Percentiles rank a stretch among this genome's conserved stretches.
Evolutionary conservation across 2,888 invertebrate genomes (phyloP).

Genomic region (Phyllotreta striolata): DNA sequence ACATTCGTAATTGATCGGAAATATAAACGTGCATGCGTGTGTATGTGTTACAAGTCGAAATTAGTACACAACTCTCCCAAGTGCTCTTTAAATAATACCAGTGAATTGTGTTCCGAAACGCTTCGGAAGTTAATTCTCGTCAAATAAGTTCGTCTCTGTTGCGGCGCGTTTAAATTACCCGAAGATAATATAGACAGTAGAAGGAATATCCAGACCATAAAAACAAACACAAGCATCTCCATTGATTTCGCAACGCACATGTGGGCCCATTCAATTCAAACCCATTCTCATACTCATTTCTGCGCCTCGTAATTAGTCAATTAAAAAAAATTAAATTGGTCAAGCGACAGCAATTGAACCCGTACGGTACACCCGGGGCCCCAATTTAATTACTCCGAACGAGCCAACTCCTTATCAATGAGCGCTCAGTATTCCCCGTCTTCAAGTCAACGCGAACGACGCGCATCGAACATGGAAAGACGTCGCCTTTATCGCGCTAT

Average conservation of each 20-base stretch:
- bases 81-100: too few relatives aligned
- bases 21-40: too few relatives aligned
- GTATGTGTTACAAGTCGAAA: too few relatives aligned
- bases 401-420: conserved; percentile 45
- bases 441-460: too few relatives aligned
- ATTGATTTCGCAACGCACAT: conserved; percentile 36
- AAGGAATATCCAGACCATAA: conserved; percentile 30
- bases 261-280: conserved; percentile 35
- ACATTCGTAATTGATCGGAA: too few relatives aligned
- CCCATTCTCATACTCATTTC: conserved; percentile 31
- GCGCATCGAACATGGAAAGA: conserved; percentile 26
- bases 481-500: conserved; percentile 28
- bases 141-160: conserved; percentile 14
- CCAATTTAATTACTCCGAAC: conserved; percentile 41
- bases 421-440: conserved; percentile 25
- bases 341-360: conserved; percentile 29
- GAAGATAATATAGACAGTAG: conserved; percentile 18
- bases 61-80: too few relatives aligned
- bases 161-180: conserved; percentile 13
- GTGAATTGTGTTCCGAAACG: neutral
- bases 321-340: conserved; percentile 35
- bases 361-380: conserved; percentile 39
- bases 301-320: conserved; percentile 39
- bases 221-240: conserved; percentile 24
- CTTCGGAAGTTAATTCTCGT: neutral